Conservation (phyloP, 92 coral and sea anemone species). For the Siderastrea radians region DNA sequence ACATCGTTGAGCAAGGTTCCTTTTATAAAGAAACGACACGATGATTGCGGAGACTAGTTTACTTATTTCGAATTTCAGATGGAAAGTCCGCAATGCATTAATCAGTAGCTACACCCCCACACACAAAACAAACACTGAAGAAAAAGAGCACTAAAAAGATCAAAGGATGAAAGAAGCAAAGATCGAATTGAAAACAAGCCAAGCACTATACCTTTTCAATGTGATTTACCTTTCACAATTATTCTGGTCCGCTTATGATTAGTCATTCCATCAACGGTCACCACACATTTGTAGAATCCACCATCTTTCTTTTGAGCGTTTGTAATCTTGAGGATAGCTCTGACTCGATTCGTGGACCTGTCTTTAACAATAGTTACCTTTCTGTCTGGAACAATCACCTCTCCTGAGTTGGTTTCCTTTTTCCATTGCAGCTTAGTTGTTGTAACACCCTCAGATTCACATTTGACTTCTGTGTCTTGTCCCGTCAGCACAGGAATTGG, state of each 20-base stretch:
- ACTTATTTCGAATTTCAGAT: too few relatives aligned
- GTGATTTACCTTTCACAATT: not conserved
- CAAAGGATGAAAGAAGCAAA: too few relatives aligned
- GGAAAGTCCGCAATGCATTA: too few relatives aligned
- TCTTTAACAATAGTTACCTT: not conserved
- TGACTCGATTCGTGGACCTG: not conserved
- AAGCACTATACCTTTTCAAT: too few relatives aligned
- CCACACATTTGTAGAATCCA: conserved; percentile 7
- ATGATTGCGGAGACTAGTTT: too few relatives aligned
- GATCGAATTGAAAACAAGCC: too few relatives aligned
- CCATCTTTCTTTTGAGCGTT: conserved; percentile 40
- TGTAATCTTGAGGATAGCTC: conserved; percentile 27
- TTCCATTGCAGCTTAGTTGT: conserved; percentile 38
- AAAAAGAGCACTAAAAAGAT: too few relatives aligned
- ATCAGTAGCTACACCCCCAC: too few relatives aligned
- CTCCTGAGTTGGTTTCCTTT: not conserved
- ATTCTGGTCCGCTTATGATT: not conserved
- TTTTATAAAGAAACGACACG: too few relatives aligned
- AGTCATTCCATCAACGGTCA: too few relatives aligned
- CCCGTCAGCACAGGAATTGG: conserved; percentile 5
- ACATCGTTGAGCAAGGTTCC: not conserved
- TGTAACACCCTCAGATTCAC: conserved; percentile 21
- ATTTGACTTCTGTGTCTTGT: conserved; percentile 22
- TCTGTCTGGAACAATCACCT: conserved; percentile 3
- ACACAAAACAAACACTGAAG: too few relatives aligned